Evolutionary conservation across 2,888 invertebrate species (phyloP), one percentile per base, ranked within the genome.

Genomic region (Myopa tessellatipennis): DNA sequence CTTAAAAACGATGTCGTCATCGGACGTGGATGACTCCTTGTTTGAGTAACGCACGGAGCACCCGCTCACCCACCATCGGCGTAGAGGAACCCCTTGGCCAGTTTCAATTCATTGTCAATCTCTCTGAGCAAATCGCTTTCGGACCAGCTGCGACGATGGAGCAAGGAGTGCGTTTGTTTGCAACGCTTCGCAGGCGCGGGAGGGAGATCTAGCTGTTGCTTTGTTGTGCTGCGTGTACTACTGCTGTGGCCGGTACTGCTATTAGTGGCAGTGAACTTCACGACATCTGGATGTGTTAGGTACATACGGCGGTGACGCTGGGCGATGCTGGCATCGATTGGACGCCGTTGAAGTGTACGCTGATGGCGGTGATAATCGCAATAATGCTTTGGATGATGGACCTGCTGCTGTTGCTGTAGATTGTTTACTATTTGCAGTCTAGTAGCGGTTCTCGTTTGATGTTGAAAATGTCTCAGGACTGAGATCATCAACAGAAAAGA

Each of bases 81-180:
- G 87, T 91, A 90, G 85, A 93, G 91, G 90, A 93, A 93, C 85
- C 93, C 93, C 87, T 90, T 92, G 83, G 92, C 91, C 85, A 92
- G 85, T 83, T 86, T 85, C 81, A 88, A 84, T 79, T 91, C 91
- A 81, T 90, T 90, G 90, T 93, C 92, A 87, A 93, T 93, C 90
- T 93, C 93, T 88, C 91, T 91, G 87, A 93, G 91, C 81, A 93
- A 90, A 87, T 89, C 89, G 81, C 87, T 89, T 81, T 89, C 89
- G 36, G 89, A 89, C 88, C 89, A 89, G 82, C 89, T 89, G 82
- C 88, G 88, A 52, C 89, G 88, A 80, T 88, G 84, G 70, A 88
- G 84, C 80, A 86, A 83, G 82, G 88, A 88, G 79, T 88, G 87
- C 77, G 88, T 88, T 81, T 87, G 88, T 79, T 88, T 88, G 80